Evolutionary conservation across 2,888 invertebrate species (phyloP), one percentile per base, ranked within the genome.

Genomic region (Anorthoa munda): DNA sequence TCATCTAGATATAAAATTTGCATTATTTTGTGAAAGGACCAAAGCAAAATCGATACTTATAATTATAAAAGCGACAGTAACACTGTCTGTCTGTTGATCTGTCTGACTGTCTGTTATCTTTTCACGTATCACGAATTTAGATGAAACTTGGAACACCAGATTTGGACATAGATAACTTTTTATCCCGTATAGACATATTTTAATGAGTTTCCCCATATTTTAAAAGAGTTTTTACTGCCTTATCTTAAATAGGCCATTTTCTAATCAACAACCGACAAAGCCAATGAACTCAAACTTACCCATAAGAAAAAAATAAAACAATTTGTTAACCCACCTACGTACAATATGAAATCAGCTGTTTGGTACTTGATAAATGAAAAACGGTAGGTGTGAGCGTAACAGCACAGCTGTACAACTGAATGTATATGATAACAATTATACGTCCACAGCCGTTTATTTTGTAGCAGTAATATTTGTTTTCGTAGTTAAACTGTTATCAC

Each of bases 351-450:
- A 51, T 51, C n/a, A 23, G 31, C 26, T 26, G 13, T 21, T 17
- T 59, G 4, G 50, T 51, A 18, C 12, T 59, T 51, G 45, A 26
- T 50, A 73, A 53, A 46, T 9, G 68, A 66, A 17, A 68, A 70
- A 15, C 55, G 7, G 26, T 56, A 17, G 48, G 23, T 13, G 23
- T 58, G 39, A 9, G 39, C 1, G 39, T 39, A 39, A 39, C 9
- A 39, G 39, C 39, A 39, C 7, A 39, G n/a, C 50, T 51, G n/a
- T 51, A 51, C 21, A 45, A n/a, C 23, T 17, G 48, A 23, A 48
- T 13, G 12, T 12, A 3, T 11, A 21, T 31, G 12, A 12, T 21
- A 46, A 18, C 5, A 31, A 55, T 31, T 18, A 4, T 1, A 45
- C 2, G 23, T 46, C 15, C 4, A 21, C 12, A 53, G 5, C 21